Percentiles rank a stretch among this genome's conserved stretches.
Conservation (phyloP, 2,113 vertebrate genomes). For the Galemys pyrenaicus region DNA sequence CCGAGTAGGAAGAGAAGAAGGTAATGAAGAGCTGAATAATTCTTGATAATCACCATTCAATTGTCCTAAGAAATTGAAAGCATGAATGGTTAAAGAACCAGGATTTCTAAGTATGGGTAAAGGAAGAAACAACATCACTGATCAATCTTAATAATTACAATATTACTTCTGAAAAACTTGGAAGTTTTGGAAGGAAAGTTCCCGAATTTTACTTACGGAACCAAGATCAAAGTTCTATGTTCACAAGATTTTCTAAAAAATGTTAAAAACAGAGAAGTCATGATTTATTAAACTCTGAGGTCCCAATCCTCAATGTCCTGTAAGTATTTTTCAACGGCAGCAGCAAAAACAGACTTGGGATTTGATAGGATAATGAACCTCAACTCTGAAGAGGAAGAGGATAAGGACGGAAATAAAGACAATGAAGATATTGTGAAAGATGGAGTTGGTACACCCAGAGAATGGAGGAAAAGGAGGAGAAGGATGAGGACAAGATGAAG, state of each 20-base stretch:
- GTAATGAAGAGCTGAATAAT: conserved; percentile 62
- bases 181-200: conserved; percentile 81
- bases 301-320: conserved; percentile 87
- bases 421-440: conserved; percentile 84
- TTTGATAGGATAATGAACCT: conserved; percentile 90
- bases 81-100: conserved; percentile 79
- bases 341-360: conserved; percentile 89
- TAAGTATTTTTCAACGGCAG: conserved; percentile 91
- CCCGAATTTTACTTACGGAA: conserved; percentile 85
- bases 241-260: conserved; percentile 87
- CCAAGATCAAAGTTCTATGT: conserved; percentile 85
- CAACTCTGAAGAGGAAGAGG: conserved; percentile 88
- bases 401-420: conserved; percentile 84
- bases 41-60: conserved; percentile 73
- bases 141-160: conserved; percentile 82
- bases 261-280: conserved; percentile 89
- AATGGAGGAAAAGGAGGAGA: conserved; percentile 73
- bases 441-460: conserved; percentile 85
- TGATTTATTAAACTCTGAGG: conserved; percentile 91
- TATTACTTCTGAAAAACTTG: conserved; percentile 81
- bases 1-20: neutral
- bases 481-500: conserved; percentile 82
- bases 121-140: conserved; percentile 75
- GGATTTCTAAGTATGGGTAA: conserved; percentile 84
- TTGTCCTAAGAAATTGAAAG: conserved; percentile 77